Base-by-base conservation (phyloP, 2,113 vertebrate species). In the Neolamprologus sp. region DNA sequence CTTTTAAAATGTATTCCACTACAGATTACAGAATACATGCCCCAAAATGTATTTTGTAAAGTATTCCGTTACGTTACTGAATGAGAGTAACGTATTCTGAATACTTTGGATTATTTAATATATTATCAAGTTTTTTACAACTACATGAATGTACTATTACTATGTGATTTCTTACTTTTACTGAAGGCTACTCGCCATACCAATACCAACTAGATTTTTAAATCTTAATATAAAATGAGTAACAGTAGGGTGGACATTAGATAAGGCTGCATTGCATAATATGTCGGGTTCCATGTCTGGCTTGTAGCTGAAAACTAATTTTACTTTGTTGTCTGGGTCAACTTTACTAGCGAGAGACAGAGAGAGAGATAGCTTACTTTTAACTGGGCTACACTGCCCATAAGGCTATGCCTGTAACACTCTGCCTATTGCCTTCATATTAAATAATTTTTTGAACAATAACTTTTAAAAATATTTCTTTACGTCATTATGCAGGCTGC, bases 21-120 rank as follows among this genome's bases (percentile, higher is more conserved):
- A 10, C 49, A n/a, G 49, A 53, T 3, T 23, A 54, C 2, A 23
- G 53, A 54, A 26, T 55, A 26, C 7, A 55, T 55, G 11, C 21
- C 54, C 21, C 21, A 55, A 26, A 26, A 26, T 55, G 54, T 55
- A 55, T 51, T 53, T 7, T 55, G 21, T 26, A 55, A 55, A 0
- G 0, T 26, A 57, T 58, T 28, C 55, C 0, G 1, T 58, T 58
- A 58, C 1, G 2, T 58, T 58, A 58, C 26, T 31, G 0, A 28
- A 28, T 58, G 13, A 58, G 3, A 31, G 55, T 31, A 58, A 58
- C 26, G 2, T 31, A 58, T 58, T 58, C 3, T 9, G 3, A 58
- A 58, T 58, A 31, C 55, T 31, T 3, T 31, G 2, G 7, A 31
- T 58, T 58, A 58, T 3, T 31, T 58, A 17, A 58, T 58, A 31